Evolutionary conservation across 2,797 vertebrate genomes (phyloP), one percentile per base, ranked within the genome.

Genomic region (Coilia nasus): DNA sequence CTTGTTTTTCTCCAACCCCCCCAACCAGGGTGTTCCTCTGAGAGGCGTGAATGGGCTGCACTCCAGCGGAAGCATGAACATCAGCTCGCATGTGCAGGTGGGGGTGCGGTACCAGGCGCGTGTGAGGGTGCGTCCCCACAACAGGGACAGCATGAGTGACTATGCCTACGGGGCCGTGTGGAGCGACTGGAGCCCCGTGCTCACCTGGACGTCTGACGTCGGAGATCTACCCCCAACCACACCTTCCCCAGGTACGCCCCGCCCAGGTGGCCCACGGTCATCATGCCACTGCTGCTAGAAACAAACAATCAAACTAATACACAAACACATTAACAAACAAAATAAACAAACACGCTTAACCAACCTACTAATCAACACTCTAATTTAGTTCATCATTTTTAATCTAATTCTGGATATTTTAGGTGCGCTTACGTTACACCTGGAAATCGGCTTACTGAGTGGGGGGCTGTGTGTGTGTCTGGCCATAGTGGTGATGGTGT

Each of bases 101-200:
- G 82, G 84, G 2, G 81, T 54, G 28, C 21, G 46, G 35, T 62
- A 82, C 62, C 86, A 92, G 78, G 85, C 87, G 28, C 88, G 93
- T 82, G 93, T 94, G 7, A 88, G 93, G 62, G 93, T 95, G 60
- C 88, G 57, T 54, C 89, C 92, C 0, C 0, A 0, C 5, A 44
- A 3, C 6, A 78, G 0, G 0, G 0, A 1, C 28, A 0, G 6
- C 0, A 0, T 0, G 0, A 0, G 0, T 0, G 0, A 82, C 12
- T 21, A 0, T 54, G 14, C 35, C 31, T 87, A 4, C 5, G 0
- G 17, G 35, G 67, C 0, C 25, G 14, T 80, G 3, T 96, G 95
- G 95, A 96, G 95, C 44, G 41, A 92, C 85, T 96, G 95, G 95
- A 94, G 95, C 85, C 91, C 91, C 0, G 25, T 83, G 0, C 78